phyloP scores from a whole-genome alignment of 1,140 invertebrate species.

The Zaprionus capensis region DNA sequence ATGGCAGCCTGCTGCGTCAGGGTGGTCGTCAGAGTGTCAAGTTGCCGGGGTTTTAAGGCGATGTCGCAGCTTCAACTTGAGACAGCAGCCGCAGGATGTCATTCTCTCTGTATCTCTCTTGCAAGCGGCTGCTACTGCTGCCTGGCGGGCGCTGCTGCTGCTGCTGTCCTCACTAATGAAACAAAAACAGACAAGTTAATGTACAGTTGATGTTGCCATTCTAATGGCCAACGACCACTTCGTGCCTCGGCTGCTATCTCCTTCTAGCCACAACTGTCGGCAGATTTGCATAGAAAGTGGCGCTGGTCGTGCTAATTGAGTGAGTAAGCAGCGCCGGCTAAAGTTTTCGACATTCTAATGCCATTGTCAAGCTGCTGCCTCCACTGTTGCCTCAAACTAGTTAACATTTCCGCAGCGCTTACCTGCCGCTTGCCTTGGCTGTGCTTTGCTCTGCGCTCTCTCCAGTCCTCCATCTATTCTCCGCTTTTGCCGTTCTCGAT shows the following conservation, averaged over 20 bases:
- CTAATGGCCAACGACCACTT: conserved; percentile 56
- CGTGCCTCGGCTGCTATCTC: neutral
- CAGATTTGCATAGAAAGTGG: conserved; percentile 78
- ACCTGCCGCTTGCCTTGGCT: conserved; percentile 30
- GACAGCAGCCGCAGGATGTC: conserved; percentile 37
- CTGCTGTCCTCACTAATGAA: conserved; percentile 68
- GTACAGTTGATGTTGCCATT: conserved; percentile 77
- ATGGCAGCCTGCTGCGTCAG: conserved; percentile 46
- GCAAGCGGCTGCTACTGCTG: conserved; percentile 5
- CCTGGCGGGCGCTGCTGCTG: conserved; percentile 9
- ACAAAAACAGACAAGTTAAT: conserved; percentile 81
- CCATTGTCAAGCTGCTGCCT: conserved; percentile 72
- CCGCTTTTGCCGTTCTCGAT: conserved; percentile 44
- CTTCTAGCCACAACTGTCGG: conserved; percentile 39
- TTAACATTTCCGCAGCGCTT: conserved; percentile 72
- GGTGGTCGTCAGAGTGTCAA: conserved; percentile 62
- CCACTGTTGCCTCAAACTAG: conserved; percentile 53
- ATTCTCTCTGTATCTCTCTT: conserved; percentile 10
- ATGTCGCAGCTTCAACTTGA: conserved; percentile 33
- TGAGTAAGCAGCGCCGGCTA: conserved; percentile 67
- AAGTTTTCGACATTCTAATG: conserved; percentile 79
- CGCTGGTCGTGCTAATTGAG: conserved; percentile 70
- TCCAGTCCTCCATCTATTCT: neutral
- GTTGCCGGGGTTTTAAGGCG: conserved; percentile 51
- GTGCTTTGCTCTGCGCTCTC: too few species aligned